A percentile compares a stretch with the other conserved stretches of the same genome.
phyloP scores from a whole-genome alignment of 2,888 invertebrate species.

The Germaria angustata region DNA sequence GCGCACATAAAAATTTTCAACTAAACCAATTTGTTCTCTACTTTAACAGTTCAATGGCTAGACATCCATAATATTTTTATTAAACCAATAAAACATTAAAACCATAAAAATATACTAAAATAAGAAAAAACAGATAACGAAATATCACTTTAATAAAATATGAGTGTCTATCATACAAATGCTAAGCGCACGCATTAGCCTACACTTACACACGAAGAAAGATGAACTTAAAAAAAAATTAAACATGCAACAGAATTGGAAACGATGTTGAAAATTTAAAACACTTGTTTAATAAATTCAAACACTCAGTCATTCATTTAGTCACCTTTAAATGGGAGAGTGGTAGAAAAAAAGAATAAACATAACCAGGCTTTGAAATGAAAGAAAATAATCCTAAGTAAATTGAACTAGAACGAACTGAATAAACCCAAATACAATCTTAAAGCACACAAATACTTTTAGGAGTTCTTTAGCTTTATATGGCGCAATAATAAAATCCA shows the following conservation, averaged over 20 bases:
- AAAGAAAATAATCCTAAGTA: background rate
- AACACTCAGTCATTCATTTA: slow-evolving; percentile 37
- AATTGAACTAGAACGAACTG: slow-evolving; percentile 19
- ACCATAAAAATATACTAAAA: slow-evolving; percentile 7
- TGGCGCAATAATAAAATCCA: slow-evolving; percentile 54
- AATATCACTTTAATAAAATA: slow-evolving; percentile 59
- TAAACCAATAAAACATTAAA: slow-evolving; percentile 4
- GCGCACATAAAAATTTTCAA: background rate
- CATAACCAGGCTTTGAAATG: background rate
- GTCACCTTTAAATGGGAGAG: background rate
- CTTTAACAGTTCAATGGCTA: background rate
- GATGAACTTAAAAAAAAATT: slow-evolving; percentile 26
- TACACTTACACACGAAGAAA: background rate
- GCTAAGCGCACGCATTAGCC: slow-evolving; percentile 1
- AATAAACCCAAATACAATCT: background rate
- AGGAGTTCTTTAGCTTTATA: slow-evolving; percentile 8
- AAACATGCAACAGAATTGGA: slow-evolving; percentile 49
- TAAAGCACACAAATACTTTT: background rate
- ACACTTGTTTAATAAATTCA: slow-evolving; percentile 55
- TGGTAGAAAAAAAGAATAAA: background rate
- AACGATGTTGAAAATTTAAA: slow-evolving; percentile 55
- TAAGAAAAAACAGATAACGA: slow-evolving; percentile 17
- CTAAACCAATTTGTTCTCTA: slow-evolving; percentile 2
- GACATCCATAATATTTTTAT: background rate
- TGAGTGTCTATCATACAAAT: slow-evolving; percentile 47